Percentiles rank a stretch among this genome's conserved stretches.
These are phyloP conservation scores for Pemphredon lugubris DNA, from an alignment of 2,888 invertebrate species.

Conservation along the genomic window DNA sequence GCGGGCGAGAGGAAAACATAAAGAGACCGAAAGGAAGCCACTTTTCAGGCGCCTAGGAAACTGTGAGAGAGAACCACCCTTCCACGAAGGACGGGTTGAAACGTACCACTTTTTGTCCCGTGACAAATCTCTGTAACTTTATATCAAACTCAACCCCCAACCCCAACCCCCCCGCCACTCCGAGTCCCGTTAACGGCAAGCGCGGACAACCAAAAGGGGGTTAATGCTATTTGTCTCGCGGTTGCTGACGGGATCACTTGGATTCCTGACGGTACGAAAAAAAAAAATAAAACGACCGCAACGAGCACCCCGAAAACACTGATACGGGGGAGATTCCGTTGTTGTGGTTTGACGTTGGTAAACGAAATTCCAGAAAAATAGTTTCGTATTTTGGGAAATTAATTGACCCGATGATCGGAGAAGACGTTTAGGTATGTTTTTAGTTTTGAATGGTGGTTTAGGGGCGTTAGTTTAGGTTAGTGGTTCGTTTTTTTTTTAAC, in stretches of 20 bases:
- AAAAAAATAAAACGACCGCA: conserved; percentile 1
- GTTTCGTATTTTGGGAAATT: too few species aligned
- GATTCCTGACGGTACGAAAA: conserved; percentile 20
- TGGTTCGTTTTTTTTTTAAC: too few species aligned
- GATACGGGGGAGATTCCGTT: too few species aligned
- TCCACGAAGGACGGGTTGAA: conserved; percentile 20
- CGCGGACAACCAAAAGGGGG: conserved; percentile 37
- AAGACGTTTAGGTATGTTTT: too few species aligned
- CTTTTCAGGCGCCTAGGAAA: conserved; percentile 51
- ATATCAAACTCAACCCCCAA: conserved; percentile 42
- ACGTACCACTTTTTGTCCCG: conserved; percentile 50
- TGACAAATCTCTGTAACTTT: conserved; percentile 68
- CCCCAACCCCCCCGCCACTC: too few species aligned
- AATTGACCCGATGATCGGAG: too few species aligned
- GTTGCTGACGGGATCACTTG: conserved; percentile 29
- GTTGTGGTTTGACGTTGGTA: too few species aligned
- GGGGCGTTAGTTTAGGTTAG: too few species aligned
- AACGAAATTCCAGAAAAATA: too few species aligned
- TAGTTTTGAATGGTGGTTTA: too few species aligned
- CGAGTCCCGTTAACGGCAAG: too few species aligned
- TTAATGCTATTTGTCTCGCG: conserved; percentile 67
- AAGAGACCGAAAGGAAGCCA: conserved; percentile 50
- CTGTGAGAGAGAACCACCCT: conserved; percentile 24
- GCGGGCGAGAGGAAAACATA: conserved; percentile 43
- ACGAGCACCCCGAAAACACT: too few species aligned